These are phyloP conservation scores for Channa striata DNA, from an alignment of 2,797 vertebrate species.

Conservation along the genomic window DNA sequence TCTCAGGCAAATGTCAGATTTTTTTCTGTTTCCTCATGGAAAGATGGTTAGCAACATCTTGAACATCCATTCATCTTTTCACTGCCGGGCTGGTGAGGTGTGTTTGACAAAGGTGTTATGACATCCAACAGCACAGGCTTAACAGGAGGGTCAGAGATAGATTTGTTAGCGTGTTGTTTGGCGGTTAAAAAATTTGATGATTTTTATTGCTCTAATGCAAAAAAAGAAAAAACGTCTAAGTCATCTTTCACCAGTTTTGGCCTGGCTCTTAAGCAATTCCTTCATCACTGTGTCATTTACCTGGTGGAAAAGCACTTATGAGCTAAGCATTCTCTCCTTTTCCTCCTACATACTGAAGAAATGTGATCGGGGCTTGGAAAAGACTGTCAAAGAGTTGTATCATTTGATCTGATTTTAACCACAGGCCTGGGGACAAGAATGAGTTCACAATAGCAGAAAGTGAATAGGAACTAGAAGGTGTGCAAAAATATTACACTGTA, in stretches of 20 bases:
- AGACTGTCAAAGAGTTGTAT: not conserved
- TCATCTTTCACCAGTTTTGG: not conserved
- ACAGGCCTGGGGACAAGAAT: slow-evolving; percentile 21
- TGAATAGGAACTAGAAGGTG: slow-evolving; percentile 30
- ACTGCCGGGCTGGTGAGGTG: too few species aligned
- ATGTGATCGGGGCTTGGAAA: slow-evolving; percentile 18
- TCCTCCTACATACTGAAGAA: slow-evolving; percentile 1
- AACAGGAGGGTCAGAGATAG: too few species aligned
- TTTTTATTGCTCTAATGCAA: too few species aligned
- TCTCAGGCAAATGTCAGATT: too few species aligned
- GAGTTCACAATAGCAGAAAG: slow-evolving; percentile 28
- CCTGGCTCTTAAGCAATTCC: not conserved
- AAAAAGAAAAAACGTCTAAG: not conserved
- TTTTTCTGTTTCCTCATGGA: too few species aligned
- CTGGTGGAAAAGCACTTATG: slow-evolving; percentile 38
- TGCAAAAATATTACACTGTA: not conserved
- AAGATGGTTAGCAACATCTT: too few species aligned
- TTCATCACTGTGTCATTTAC: not conserved
- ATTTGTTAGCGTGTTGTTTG: not conserved
- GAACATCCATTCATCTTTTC: too few species aligned
- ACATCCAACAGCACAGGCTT: too few species aligned
- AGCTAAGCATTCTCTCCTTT: slow-evolving; percentile 5
- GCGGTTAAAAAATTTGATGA: too few species aligned
- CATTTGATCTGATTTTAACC: slow-evolving; percentile 45
- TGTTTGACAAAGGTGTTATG: too few species aligned